These are phyloP conservation scores for Ectobius pallidus DNA, from an alignment of 2,888 invertebrate genomes.

Conservation along the genomic window DNA sequence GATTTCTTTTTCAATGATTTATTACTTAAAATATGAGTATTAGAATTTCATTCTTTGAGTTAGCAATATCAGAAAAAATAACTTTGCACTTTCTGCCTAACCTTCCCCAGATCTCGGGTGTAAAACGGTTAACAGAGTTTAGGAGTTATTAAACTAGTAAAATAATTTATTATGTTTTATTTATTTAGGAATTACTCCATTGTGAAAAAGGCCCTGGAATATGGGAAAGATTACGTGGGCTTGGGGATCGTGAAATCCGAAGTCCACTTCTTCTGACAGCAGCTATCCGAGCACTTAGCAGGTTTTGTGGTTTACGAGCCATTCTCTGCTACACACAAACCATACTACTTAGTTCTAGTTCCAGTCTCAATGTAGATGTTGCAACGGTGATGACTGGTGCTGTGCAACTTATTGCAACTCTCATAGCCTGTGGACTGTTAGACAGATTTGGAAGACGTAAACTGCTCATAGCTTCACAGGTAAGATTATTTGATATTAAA, in stretches of 20 bases:
- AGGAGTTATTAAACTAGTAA: no score
- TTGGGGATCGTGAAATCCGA: conserved; percentile 37
- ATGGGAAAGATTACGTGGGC: conserved; percentile 27
- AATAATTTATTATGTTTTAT: neutral
- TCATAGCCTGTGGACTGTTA: conserved; percentile 46
- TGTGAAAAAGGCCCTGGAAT: conserved; percentile 39
- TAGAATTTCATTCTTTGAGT: no score
- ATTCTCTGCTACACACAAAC: conserved; percentile 42
- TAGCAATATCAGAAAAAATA: no score
- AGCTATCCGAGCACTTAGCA: conserved; percentile 40
- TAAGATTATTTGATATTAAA: no score
- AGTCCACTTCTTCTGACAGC: conserved; percentile 36
- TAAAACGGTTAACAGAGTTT: no score
- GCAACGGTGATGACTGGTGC: conserved; percentile 48
- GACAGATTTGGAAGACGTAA: conserved; percentile 55
- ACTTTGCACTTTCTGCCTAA: no score
- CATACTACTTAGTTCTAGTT: conserved; percentile 36
- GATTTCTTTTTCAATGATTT: no score
- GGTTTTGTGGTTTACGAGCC: conserved; percentile 44
- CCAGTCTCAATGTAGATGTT: conserved; percentile 41
- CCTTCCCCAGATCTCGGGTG: no score
- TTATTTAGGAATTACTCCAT: conserved; percentile 36
- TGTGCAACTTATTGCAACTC: conserved; percentile 48
- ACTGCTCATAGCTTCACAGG: conserved; percentile 53
- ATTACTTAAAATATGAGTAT: no score